These are phyloP conservation scores for Melanchra persicariae DNA, from an alignment of 2,888 invertebrate genomes.

Conservation along the genomic window DNA sequence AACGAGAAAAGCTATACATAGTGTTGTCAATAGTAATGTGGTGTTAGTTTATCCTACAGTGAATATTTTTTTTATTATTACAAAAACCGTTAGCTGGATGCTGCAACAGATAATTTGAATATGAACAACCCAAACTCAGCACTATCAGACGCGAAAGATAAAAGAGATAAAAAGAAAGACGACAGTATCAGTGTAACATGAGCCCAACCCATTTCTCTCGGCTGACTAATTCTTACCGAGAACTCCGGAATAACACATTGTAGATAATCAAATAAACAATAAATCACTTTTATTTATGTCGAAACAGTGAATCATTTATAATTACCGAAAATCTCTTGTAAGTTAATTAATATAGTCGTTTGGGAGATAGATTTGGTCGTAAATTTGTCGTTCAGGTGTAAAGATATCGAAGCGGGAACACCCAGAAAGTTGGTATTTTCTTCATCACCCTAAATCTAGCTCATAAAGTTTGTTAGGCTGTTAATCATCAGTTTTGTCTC, in stretches of 20 bases:
- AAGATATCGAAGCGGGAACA: background rate
- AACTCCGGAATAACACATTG: conserved; percentile 31
- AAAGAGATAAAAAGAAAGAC: conserved; percentile 20
- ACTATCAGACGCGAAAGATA: background rate
- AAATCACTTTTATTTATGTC: conserved; percentile 42
- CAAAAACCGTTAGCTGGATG: background rate
- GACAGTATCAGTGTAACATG: conserved; percentile 3
- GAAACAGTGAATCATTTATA: conserved; percentile 52
- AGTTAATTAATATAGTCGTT: conserved; percentile 38
- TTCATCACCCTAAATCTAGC: background rate
- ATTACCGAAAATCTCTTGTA: conserved; percentile 26
- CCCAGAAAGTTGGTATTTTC: background rate
- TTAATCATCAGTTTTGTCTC: background rate
- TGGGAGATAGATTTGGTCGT: conserved; percentile 22
- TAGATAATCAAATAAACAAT: conserved; percentile 42
- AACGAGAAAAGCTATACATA: too few species aligned
- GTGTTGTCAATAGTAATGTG: too few species aligned
- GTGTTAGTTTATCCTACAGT: background rate
- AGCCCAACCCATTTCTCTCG: conserved; percentile 35
- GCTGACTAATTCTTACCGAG: conserved; percentile 34
- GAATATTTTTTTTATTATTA: too few species aligned
- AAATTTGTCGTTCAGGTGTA: conserved; percentile 16
- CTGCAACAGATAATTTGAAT: background rate
- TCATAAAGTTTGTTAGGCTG: background rate
- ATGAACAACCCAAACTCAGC: background rate